These are phyloP conservation scores for Vidua chalybeata DNA, from an alignment of 2,113 vertebrate species.

Conservation along the genomic window DNA sequence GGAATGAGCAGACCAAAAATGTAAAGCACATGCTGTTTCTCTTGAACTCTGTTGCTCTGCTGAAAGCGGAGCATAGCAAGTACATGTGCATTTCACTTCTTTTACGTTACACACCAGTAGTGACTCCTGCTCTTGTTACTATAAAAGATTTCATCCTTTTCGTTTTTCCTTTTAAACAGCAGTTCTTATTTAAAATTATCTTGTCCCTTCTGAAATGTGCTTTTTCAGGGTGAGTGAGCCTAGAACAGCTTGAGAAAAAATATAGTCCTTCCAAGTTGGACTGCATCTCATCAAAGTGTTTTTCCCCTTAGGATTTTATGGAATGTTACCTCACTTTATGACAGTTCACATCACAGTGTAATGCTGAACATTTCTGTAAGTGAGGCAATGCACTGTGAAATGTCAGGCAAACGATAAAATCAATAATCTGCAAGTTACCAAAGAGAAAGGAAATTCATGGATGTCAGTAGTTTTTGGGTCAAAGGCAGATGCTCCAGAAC, in stretches of 20 bases:
- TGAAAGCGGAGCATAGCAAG: background rate
- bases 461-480: conserved; percentile 43
- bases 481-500: conserved; percentile 17
- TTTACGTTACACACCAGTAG: background rate
- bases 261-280: conserved; percentile 46
- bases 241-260: conserved; percentile 36
- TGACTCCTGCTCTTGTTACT: background rate
- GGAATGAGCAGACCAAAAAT: conserved; percentile 6
- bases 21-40: conserved; percentile 20
- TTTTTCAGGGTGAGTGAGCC: conserved; percentile 54
- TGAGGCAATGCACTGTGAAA: conserved; percentile 67
- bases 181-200: conserved; percentile 14
- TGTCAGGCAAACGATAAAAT: conserved; percentile 68
- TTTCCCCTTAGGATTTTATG: conserved; percentile 70
- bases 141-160: conserved; percentile 8
- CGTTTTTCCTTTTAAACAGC: background rate
- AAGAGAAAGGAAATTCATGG: conserved; percentile 46
- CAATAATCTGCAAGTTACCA: conserved; percentile 69
- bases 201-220: conserved; percentile 25
- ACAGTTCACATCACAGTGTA: conserved; percentile 58
- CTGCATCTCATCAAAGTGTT: conserved; percentile 53
- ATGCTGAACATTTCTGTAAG: conserved; percentile 59
- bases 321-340: conserved; percentile 71
- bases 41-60: background rate
- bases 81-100: background rate